Percentiles rank a stretch among this genome's conserved stretches.
Evolutionary conservation across 2,797 vertebrate genomes (phyloP).

Genomic region (Siniperca obscura): DNA sequence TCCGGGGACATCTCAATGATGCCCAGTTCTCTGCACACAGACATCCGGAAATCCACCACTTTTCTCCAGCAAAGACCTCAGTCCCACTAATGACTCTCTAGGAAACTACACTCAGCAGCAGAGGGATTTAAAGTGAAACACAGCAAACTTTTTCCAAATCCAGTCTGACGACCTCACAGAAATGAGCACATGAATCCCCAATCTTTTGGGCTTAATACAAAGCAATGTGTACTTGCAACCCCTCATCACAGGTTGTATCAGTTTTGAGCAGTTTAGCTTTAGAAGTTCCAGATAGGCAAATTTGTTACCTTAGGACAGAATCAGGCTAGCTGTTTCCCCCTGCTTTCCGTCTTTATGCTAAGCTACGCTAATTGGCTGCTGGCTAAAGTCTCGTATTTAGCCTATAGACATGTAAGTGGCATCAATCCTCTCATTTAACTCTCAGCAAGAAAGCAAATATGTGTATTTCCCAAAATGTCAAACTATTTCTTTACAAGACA

Average conservation of each 20-base stretch:
- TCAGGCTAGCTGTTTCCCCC: not conserved
- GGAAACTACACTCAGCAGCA: slow-evolving; percentile 91
- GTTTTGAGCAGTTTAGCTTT: not conserved
- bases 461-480: not conserved
- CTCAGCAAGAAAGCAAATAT: not conserved
- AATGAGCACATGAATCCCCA: not conserved
- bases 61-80: slow-evolving; percentile 56
- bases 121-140: slow-evolving; percentile 87
- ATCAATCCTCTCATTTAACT: not conserved
- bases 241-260: not conserved
- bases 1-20: slow-evolving; percentile 54
- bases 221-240: not conserved
- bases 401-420: not conserved
- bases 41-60: slow-evolving; percentile 69
- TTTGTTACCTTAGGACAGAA: not conserved
- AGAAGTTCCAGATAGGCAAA: not conserved
- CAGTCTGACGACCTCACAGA: slow-evolving; percentile 31
- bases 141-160: slow-evolving; percentile 56
- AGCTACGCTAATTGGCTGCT: not conserved
- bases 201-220: not conserved
- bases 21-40: slow-evolving; percentile 53
- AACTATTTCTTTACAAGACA: not conserved
- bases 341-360: not conserved
- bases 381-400: not conserved
- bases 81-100: slow-evolving; percentile 73